Percentiles rank a stretch among this genome's conserved stretches.
Evolutionary conservation across 2,113 vertebrate genomes (phyloP).

Genomic region (Solenodon paradoxus): DNA sequence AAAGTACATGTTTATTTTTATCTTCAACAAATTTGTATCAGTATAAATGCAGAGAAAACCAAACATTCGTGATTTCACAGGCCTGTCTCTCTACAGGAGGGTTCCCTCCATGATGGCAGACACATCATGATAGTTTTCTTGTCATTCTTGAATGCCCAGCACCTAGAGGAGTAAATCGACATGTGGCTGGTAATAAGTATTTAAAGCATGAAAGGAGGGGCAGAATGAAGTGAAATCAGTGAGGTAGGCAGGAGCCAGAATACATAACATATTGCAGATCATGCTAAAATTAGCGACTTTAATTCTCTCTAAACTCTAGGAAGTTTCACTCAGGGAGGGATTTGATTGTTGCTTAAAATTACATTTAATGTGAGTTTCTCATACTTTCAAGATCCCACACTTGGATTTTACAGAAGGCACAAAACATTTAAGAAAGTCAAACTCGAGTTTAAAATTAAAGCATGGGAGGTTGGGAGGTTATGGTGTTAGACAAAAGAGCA

Average conservation of each 20-base stretch:
- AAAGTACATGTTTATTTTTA: neutral
- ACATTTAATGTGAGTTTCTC: neutral
- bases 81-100: neutral
- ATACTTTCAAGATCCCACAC: neutral
- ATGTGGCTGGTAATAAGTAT: neutral
- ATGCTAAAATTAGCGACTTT: neutral
- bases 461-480: neutral
- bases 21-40: neutral
- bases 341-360: neutral
- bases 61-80: neutral
- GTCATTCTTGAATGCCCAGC: neutral
- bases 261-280: neutral
- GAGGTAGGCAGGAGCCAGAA: neutral
- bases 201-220: neutral
- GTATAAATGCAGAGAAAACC: neutral
- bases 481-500: neutral
- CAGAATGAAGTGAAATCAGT: neutral
- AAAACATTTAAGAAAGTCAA: neutral
- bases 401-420: neutral
- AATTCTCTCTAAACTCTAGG: neutral
- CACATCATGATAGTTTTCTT: neutral
- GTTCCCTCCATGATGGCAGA: neutral
- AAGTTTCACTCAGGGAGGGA: neutral
- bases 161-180: neutral
- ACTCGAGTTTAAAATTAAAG: neutral